phyloP scores from a whole-genome alignment of 2,888 invertebrate genomes.

The Oscheius myriophilus region DNA sequence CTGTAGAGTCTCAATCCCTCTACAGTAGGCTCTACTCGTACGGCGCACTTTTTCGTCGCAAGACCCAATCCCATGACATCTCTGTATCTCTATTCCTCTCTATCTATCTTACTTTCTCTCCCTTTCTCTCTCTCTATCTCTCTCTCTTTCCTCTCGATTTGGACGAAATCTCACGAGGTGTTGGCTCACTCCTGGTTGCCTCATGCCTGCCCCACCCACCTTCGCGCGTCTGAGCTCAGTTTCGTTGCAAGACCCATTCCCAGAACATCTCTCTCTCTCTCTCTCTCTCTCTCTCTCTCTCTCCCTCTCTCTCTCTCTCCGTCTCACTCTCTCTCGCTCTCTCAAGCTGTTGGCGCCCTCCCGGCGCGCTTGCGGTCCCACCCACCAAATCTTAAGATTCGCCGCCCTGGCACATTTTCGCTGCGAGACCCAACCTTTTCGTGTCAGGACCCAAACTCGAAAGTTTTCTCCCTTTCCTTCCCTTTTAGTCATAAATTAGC shows the following conservation, averaged over 20 bases:
- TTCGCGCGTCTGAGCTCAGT: neutral
- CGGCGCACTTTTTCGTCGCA: too few species aligned
- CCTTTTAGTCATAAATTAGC: too few species aligned
- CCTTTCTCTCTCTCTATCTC: neutral
- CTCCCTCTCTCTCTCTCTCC: neutral
- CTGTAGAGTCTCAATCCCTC: too few species aligned
- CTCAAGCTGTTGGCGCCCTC: too few species aligned
- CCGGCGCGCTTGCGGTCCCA: too few species aligned
- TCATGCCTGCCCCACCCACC: neutral
- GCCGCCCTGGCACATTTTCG: too few species aligned
- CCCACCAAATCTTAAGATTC: too few species aligned
- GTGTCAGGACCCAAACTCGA: too few species aligned
- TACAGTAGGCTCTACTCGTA: too few species aligned
- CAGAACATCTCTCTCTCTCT: neutral
- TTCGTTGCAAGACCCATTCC: slow-evolving; percentile 1
- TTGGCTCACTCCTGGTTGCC: neutral
- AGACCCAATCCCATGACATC: too few species aligned
- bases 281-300: neutral
- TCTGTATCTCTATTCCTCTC: slow-evolving; percentile 3
- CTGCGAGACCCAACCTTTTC: too few species aligned
- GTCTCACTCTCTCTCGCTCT: neutral
- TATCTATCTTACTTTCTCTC: neutral
- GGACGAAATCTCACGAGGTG: neutral
- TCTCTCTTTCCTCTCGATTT: neutral
- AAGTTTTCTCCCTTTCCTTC: too few species aligned